These are phyloP conservation scores for Anorthoa munda DNA, from an alignment of 2,888 invertebrate species.

Conservation along the genomic window DNA sequence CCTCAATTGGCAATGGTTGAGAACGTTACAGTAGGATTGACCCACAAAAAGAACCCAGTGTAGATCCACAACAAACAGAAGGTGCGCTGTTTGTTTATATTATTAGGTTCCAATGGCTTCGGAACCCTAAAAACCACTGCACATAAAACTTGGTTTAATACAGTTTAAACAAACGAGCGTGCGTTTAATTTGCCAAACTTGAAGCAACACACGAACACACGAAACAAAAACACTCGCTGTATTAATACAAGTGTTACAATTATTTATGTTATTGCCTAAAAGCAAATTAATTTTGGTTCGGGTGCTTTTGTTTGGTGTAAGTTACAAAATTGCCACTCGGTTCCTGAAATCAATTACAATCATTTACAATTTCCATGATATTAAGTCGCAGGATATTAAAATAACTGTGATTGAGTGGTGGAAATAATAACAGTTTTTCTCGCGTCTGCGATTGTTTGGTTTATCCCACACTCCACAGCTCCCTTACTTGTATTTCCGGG, in stretches of 20 bases:
- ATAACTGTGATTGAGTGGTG: too few species aligned
- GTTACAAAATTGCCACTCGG: neutral
- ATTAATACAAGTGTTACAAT: constrained; percentile 64
- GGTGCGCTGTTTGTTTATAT: neutral
- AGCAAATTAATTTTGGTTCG: constrained; percentile 74
- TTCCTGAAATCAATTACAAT: neutral
- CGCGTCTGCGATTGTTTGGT: too few species aligned
- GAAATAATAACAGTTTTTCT: too few species aligned
- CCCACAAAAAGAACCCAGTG: too few species aligned
- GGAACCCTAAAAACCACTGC: neutral
- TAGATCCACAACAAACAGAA: too few species aligned
- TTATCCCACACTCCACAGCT: too few species aligned
- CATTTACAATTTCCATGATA: too few species aligned
- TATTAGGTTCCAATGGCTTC: too few species aligned
- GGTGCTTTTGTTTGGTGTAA: constrained; percentile 45
- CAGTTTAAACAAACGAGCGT: constrained; percentile 30
- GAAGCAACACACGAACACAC: constrained; percentile 16
- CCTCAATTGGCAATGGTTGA: too few species aligned
- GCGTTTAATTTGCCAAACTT: constrained; percentile 42
- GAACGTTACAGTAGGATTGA: too few species aligned
- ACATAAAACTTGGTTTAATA: constrained; percentile 13
- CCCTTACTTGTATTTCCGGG: too few species aligned
- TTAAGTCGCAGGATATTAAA: too few species aligned
- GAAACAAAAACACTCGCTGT: constrained; percentile 42
- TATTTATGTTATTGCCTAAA: constrained; percentile 72